phyloP scores from a whole-genome alignment of 2,797 vertebrate species.

The Spinus olivaceus region DNA sequence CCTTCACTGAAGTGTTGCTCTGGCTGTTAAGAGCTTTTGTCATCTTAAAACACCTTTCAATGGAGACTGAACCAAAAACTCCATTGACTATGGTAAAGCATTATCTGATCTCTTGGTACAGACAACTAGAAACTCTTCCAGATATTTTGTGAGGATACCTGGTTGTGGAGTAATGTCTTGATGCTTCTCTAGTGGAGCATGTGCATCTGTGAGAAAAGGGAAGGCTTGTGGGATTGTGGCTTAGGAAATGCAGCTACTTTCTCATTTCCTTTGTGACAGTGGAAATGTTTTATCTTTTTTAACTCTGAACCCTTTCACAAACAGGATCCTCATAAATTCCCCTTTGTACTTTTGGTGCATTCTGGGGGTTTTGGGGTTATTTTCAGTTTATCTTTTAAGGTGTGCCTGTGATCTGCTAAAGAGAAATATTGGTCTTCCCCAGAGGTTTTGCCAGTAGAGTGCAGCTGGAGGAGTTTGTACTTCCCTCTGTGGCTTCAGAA shows the following conservation, averaged over 20 bases:
- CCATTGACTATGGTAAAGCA: not conserved
- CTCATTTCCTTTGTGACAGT: not conserved
- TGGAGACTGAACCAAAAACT: not conserved
- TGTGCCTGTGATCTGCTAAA: not conserved
- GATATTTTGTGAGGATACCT: not conserved
- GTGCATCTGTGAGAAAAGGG: not conserved
- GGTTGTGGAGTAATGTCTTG: not conserved
- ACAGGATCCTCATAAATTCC: not conserved
- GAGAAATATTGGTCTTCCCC: not conserved
- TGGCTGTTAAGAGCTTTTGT: not conserved
- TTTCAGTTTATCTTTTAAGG: not conserved
- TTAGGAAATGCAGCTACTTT: accelerated
- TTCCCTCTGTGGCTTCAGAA: not conserved
- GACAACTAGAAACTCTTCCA: not conserved
- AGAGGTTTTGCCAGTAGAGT: not conserved
- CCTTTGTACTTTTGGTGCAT: not conserved
- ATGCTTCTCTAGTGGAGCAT: not conserved
- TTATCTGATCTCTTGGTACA: not conserved
- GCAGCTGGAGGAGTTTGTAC: accelerated
- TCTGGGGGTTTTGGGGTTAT: not conserved
- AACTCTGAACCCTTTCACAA: not conserved
- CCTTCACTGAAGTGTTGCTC: not conserved
- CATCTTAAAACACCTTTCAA: not conserved
- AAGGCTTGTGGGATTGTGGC: not conserved
- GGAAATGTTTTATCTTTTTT: not conserved